Conservation (phyloP, 2,797 vertebrate species). For the Coregonus suidteri region DNA sequence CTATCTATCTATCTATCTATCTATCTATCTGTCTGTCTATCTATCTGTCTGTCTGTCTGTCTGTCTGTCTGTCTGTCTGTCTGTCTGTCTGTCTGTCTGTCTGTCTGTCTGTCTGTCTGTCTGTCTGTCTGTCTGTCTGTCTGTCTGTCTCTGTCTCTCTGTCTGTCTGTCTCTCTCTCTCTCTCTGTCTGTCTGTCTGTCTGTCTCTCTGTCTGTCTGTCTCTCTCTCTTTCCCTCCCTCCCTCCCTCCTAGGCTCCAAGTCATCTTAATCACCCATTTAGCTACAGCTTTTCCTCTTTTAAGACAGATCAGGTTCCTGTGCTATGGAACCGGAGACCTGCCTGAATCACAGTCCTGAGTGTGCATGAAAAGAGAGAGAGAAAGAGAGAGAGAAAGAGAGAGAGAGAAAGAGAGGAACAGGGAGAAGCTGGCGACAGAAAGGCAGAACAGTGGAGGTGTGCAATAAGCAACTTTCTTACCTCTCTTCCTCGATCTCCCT, state of each 20-base stretch:
- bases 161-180: background rate
- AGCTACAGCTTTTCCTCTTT: slow-evolving; percentile 5
- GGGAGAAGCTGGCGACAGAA: background rate
- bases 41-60: no score
- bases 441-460: background rate
- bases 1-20: no score
- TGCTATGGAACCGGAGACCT: background rate
- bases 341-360: background rate
- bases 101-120: no score
- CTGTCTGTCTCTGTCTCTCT: background rate
- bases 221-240: background rate
- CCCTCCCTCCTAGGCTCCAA: background rate
- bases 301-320: slow-evolving; percentile 9
- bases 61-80: no score
- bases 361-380: background rate
- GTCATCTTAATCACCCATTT: slow-evolving; percentile 8
- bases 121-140: no score
- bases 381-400: background rate
- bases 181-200: no score
- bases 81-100: no score
- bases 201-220: no score
- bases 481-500: background rate
- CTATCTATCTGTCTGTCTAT: no score
- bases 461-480: background rate
- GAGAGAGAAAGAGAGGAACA: background rate